Evolutionary conservation across 2,797 vertebrate genomes (phyloP).

Genomic region (Peromyscus aztecus): DNA sequence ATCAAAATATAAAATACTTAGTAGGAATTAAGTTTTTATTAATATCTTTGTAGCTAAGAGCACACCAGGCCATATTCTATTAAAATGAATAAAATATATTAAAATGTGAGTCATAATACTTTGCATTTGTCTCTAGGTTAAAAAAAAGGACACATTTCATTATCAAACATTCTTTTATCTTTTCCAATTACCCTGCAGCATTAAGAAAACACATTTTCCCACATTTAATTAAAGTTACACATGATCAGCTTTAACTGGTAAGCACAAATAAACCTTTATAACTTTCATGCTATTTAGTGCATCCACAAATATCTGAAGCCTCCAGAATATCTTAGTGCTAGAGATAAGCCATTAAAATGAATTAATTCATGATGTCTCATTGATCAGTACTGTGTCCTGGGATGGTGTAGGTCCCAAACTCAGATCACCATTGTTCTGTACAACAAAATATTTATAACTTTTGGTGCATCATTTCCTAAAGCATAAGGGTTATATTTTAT

Average conservation of each 20-base stretch:
- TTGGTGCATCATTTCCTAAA: neutral
- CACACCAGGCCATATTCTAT: neutral
- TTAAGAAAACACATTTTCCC: conserved; percentile 78
- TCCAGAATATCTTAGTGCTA: conserved; percentile 53
- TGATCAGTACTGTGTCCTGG: neutral
- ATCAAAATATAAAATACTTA: conserved; percentile 48
- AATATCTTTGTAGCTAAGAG: conserved; percentile 18
- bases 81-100: conserved; percentile 75
- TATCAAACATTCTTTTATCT: conserved; percentile 71
- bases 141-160: conserved; percentile 56
- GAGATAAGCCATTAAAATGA: conserved; percentile 49
- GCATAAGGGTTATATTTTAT: neutral
- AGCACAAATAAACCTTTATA: conserved; percentile 72
- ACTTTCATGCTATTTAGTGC: conserved; percentile 56
- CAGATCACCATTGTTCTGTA: neutral
- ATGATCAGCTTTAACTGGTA: conserved; percentile 68
- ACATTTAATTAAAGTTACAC: conserved; percentile 83
- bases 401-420: neutral
- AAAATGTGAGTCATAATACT: conserved; percentile 67
- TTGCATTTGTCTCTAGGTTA: conserved; percentile 65
- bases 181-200: conserved; percentile 72
- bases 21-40: neutral
- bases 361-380: neutral
- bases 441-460: neutral
- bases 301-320: conserved; percentile 31